Conservation (phyloP, 2,113 vertebrate species). For the Dromiciops gliroides region DNA sequence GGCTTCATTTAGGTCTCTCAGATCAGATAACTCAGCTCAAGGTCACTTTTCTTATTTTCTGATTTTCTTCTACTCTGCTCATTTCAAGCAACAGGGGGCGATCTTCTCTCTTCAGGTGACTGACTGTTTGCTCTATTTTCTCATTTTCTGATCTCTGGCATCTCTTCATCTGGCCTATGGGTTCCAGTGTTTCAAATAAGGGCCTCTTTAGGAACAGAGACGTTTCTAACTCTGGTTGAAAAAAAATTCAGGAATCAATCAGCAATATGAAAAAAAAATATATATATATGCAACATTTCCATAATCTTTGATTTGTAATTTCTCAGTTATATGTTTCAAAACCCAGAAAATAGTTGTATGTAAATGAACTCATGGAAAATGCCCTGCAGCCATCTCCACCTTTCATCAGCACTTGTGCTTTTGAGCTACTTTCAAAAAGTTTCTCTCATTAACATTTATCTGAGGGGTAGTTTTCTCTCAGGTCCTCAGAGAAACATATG, state of each 20-base stretch:
- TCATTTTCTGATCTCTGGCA: neutral
- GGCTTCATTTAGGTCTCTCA: neutral
- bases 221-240: no score
- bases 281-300: neutral
- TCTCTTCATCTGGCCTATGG: neutral
- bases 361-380: neutral
- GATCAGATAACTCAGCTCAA: neutral
- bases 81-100: neutral
- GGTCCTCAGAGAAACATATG: neutral
- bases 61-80: neutral
- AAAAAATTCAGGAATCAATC: neutral
- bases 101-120: neutral
- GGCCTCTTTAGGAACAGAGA: neutral
- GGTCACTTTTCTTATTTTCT: neutral
- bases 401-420: neutral
- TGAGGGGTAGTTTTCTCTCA: neutral
- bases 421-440: neutral
- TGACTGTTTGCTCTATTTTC: neutral
- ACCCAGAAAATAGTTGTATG: neutral
- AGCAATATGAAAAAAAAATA: neutral
- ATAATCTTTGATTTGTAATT: neutral
- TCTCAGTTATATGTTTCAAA: neutral
- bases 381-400: neutral
- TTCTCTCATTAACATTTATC: neutral
- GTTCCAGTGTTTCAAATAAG: neutral